A percentile compares a stretch with the other conserved stretches of the same genome.
Conservation (phyloP, 2,113 vertebrate species). For the Varanus salvator region DNA sequence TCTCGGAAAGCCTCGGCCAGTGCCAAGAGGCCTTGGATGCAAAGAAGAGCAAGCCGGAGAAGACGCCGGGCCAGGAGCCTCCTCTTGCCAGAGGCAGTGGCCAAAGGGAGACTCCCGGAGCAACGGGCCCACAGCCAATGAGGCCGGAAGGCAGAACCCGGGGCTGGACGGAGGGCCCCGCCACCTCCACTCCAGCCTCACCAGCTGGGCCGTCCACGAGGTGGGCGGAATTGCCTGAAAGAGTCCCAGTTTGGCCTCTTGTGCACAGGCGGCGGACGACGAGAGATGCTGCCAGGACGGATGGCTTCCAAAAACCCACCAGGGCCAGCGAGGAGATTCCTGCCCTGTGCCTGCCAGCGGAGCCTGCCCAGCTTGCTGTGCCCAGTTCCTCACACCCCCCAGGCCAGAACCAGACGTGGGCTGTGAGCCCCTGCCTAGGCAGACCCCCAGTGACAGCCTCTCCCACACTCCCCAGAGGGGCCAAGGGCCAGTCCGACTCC, state of each 20-base stretch:
- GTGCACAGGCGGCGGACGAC: neutral
- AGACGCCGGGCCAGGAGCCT: constrained; percentile 28
- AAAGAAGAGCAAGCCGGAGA: constrained; percentile 52
- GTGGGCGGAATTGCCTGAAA: neutral
- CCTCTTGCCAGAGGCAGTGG: constrained; percentile 50
- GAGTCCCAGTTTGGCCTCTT: neutral
- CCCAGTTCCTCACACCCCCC: neutral
- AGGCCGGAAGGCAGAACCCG: neutral
- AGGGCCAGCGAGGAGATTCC: neutral
- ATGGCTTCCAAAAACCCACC: neutral
- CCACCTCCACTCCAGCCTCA: neutral
- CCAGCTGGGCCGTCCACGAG: neutral
- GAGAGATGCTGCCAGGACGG: neutral
- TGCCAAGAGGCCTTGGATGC: neutral
- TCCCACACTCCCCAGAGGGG: no score
- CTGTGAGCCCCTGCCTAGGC: no score
- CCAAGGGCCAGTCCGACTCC: no score
- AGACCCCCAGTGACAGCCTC: no score
- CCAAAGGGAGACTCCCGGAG: constrained; percentile 65
- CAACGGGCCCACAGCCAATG: constrained; percentile 50
- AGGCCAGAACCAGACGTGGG: no score
- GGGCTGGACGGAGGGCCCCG: neutral
- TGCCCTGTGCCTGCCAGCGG: neutral
- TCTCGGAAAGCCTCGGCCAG: constrained; percentile 40
- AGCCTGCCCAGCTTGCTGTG: neutral